Percentiles rank a stretch among this genome's conserved stretches.
These are phyloP conservation scores for Thamnophis sirtalis DNA, from an alignment of 2,113 vertebrate genomes.

Conservation along the genomic window DNA sequence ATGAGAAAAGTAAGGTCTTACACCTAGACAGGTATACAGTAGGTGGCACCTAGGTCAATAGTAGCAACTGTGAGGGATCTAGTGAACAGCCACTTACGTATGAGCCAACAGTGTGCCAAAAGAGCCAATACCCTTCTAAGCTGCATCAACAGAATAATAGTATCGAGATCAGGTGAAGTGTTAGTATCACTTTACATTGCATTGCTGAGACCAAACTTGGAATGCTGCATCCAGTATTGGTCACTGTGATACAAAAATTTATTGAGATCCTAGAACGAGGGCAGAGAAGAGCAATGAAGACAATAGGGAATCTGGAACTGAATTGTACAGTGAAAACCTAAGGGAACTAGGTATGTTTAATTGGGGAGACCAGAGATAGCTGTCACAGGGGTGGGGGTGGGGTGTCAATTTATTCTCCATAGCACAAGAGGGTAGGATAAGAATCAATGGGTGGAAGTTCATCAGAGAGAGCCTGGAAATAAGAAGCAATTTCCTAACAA, in stretches of 20 bases:
- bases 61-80: not conserved
- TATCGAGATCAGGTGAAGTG: not conserved
- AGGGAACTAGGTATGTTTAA: not conserved
- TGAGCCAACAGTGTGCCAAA: not conserved
- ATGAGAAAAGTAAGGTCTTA: not conserved
- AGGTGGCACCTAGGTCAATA: not conserved
- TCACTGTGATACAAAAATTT: not conserved
- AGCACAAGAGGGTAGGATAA: not conserved
- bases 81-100: not conserved
- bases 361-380: not conserved
- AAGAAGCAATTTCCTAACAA: not conserved
- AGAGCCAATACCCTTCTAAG: not conserved
- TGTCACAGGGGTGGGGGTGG: not conserved
- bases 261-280: not conserved
- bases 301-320: not conserved
- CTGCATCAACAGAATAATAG: not conserved
- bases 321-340: not conserved
- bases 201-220: not conserved
- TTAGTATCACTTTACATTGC: not conserved
- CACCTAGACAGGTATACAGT: not conserved
- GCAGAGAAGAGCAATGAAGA: not conserved
- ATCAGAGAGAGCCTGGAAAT: not conserved
- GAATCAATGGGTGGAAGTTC: not conserved
- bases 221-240: not conserved
- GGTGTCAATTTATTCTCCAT: no score